phyloP scores from a whole-genome alignment of 30 jellyfish, hydroid and myxozoan species.

The Catostylus mosaicus region DNA sequence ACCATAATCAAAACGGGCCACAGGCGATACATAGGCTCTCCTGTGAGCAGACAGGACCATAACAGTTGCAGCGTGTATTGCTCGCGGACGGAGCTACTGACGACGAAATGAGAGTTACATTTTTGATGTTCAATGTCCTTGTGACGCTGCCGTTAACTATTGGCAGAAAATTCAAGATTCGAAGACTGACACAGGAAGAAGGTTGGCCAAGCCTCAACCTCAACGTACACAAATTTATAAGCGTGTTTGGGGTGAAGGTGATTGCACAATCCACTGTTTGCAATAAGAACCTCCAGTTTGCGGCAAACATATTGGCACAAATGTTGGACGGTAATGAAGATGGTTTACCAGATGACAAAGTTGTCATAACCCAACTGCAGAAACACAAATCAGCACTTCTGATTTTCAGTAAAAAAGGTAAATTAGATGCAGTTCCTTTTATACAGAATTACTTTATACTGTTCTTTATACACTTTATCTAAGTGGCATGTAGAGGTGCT shows the following conservation, averaged over 20 bases:
- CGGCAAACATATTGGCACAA: conserved; percentile 38
- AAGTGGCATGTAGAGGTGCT: too few species aligned
- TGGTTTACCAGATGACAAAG: conserved; percentile 34
- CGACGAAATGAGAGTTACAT: not conserved
- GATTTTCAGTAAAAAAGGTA: conserved; percentile 5
- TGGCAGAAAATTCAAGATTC: conserved; percentile 17
- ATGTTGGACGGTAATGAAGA: conserved; percentile 23
- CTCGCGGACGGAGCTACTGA: not conserved
- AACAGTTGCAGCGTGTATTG: not conserved
- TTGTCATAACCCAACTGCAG: conserved; percentile 14
- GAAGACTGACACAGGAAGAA: not conserved
- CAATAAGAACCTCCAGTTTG: conserved; percentile 20
- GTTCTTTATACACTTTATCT: too few species aligned
- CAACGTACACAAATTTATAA: not conserved
- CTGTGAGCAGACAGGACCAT: too few species aligned
- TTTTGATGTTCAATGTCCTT: not conserved
- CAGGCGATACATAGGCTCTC: not conserved
- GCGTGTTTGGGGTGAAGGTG: conserved; percentile 29
- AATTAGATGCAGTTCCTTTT: too few species aligned
- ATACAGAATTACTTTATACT: too few species aligned
- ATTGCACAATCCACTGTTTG: conserved; percentile 8
- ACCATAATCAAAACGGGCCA: conserved; percentile 3
- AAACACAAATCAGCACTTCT: conserved; percentile 2
- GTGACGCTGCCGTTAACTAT: not conserved
- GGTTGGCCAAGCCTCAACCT: not conserved